Evolutionary conservation across 2,888 invertebrate species (phyloP).

Genomic region (Adela reaumurella): DNA sequence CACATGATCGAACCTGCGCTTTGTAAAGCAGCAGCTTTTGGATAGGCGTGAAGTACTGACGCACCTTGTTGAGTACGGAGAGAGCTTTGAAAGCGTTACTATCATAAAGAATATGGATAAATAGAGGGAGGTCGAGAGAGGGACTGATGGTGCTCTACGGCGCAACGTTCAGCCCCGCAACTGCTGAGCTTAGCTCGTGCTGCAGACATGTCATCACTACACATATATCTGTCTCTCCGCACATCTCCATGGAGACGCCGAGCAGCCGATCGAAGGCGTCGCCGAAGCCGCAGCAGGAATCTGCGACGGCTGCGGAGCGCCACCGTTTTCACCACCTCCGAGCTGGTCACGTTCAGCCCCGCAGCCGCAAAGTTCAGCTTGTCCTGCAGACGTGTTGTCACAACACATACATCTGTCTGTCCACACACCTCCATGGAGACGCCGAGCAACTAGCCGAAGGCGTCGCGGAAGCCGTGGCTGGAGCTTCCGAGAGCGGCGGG

Average conservation of each 20-base stretch:
- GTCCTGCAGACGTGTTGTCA: slow-evolving; percentile 21
- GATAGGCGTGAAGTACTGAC: no score
- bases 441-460: slow-evolving; percentile 73
- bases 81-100: no score
- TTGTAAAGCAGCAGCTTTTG: no score
- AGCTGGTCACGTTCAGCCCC: slow-evolving; percentile 73
- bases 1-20: no score
- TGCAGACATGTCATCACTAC: background rate
- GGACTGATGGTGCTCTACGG: slow-evolving; percentile 71
- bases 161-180: slow-evolving; percentile 77
- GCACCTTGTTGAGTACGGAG: no score
- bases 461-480: slow-evolving; percentile 73
- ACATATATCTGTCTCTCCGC: slow-evolving; percentile 65
- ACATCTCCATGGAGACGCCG: slow-evolving; percentile 80
- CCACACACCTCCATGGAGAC: slow-evolving; percentile 84
- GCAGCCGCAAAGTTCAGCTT: slow-evolving; percentile 84
- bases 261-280: slow-evolving; percentile 74
- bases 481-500: slow-evolving; percentile 63
- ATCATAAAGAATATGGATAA: no score
- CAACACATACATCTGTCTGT: slow-evolving; percentile 57
- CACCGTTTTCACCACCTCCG: slow-evolving; percentile 76
- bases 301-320: slow-evolving; percentile 63
- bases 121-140: slow-evolving; percentile 60
- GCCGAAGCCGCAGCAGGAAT: slow-evolving; percentile 74
- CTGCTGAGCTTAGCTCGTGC: slow-evolving; percentile 78